These are phyloP conservation scores for Pandemis cinnamomeana DNA, from an alignment of 2,888 invertebrate genomes.

Conservation along the genomic window DNA sequence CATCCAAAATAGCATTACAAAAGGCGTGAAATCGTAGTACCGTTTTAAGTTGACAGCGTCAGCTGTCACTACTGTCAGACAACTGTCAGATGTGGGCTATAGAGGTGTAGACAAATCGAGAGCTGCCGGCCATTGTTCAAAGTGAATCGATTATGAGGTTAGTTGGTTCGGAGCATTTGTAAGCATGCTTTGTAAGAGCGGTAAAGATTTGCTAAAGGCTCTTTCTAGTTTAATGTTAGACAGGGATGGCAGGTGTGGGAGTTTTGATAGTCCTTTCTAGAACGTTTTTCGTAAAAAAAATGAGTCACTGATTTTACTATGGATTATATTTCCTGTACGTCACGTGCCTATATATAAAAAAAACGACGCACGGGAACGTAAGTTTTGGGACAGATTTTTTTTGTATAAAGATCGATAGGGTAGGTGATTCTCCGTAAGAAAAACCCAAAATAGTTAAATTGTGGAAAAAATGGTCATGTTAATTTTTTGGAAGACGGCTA, in stretches of 20 bases:
- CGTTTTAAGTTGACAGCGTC: conserved; percentile 18
- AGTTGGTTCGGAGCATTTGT: conserved; percentile 4
- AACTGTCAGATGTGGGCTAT: conserved; percentile 38
- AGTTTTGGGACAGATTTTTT: no score
- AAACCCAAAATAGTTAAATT: no score
- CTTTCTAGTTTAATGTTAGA: not conserved
- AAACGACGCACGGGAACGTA: no score
- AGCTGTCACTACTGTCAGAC: conserved; percentile 40
- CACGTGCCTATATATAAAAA: no score
- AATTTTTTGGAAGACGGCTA: no score
- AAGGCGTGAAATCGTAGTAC: conserved; percentile 28
- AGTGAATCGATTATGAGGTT: conserved; percentile 38
- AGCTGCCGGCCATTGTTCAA: conserved; percentile 35
- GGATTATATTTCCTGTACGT: no score
- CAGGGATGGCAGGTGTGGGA: not conserved
- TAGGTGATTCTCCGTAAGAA: no score
- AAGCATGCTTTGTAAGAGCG: not conserved
- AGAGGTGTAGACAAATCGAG: conserved; percentile 35
- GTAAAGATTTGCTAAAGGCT: not conserved
- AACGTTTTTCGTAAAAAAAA: no score
- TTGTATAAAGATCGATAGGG: no score
- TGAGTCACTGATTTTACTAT: no score
- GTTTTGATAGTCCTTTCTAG: no score
- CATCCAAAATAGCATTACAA: conserved; percentile 15
- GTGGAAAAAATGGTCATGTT: no score